phyloP scores from a whole-genome alignment of 2,888 invertebrate species.

The Xestia sexstrigata region DNA sequence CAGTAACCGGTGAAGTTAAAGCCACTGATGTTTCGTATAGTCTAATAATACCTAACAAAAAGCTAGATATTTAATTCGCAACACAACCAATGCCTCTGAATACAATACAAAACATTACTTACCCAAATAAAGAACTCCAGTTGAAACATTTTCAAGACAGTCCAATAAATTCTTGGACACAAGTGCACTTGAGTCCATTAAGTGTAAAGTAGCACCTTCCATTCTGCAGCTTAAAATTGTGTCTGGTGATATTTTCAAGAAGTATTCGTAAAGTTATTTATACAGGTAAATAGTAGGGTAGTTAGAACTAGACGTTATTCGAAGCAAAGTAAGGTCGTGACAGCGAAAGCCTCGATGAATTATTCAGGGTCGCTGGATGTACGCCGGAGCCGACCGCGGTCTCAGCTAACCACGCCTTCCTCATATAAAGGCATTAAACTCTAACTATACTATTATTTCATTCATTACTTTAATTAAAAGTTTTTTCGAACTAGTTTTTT shows the following conservation, averaged over 20 bases:
- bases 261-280: conserved; percentile 55
- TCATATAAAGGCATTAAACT: conserved; percentile 65
- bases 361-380: conserved; percentile 83
- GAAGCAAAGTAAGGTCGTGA: conserved; percentile 77
- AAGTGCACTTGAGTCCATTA: conserved; percentile 73
- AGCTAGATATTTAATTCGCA: neutral
- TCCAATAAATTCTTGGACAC: conserved; percentile 62
- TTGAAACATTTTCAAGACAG: conserved; percentile 48
- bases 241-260: conserved; percentile 67
- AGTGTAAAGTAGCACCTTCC: conserved; percentile 67
- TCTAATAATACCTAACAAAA: neutral
- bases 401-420: conserved; percentile 74
- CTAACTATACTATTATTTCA: conserved; percentile 50
- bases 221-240: conserved; percentile 66
- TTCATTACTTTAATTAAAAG: conserved; percentile 39
- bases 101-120: conserved; percentile 24
- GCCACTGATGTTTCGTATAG: neutral
- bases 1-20: neutral
- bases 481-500: conserved; percentile 10
- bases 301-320: conserved; percentile 71
- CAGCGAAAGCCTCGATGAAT: conserved; percentile 81
- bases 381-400: conserved; percentile 67
- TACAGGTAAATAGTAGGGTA: conserved; percentile 53
- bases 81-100: conserved; percentile 12
- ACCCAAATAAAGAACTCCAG: conserved; percentile 37